A percentile compares a stretch with the other conserved stretches of the same genome.
phyloP scores from a whole-genome alignment of 1,140 invertebrate species.

The Parapsyche elsis region DNA sequence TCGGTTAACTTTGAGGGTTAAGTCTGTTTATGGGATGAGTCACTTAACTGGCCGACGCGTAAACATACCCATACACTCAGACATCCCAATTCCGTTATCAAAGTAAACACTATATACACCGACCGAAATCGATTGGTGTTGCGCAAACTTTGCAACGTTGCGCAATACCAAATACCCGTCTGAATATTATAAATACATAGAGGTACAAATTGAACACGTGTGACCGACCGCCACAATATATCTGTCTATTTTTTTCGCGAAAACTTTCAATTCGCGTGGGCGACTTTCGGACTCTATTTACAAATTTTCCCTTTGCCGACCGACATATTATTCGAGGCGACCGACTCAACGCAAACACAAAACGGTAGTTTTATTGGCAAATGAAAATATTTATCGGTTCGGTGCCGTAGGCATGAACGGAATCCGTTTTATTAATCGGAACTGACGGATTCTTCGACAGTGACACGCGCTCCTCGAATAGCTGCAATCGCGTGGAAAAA shows the following conservation, averaged over 20 bases:
- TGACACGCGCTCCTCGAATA: constrained; percentile 24
- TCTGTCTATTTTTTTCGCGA: neutral
- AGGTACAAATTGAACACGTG: neutral
- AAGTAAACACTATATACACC: neutral
- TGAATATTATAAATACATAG: neutral
- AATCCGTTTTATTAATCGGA: constrained; percentile 32
- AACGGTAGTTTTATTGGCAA: neutral
- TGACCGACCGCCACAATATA: neutral
- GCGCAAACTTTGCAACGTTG: neutral
- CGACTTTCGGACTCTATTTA: neutral
- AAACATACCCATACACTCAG: neutral
- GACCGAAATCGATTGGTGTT: neutral
- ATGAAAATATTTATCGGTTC: constrained; percentile 32
- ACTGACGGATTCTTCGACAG: constrained; percentile 22
- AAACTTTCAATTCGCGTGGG: neutral
- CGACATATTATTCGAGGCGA: neutral
- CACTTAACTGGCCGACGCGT: neutral
- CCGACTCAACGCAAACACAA: neutral
- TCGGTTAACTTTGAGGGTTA: neutral
- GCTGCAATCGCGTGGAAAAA: neutral
- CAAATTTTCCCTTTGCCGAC: constrained; percentile 6
- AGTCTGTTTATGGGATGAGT: neutral
- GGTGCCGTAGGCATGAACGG: neutral
- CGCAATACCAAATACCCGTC: neutral
- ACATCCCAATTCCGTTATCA: neutral